Evolutionary conservation across 2,113 vertebrate species (phyloP).

Genomic region (Sclerurus mexicanus): DNA sequence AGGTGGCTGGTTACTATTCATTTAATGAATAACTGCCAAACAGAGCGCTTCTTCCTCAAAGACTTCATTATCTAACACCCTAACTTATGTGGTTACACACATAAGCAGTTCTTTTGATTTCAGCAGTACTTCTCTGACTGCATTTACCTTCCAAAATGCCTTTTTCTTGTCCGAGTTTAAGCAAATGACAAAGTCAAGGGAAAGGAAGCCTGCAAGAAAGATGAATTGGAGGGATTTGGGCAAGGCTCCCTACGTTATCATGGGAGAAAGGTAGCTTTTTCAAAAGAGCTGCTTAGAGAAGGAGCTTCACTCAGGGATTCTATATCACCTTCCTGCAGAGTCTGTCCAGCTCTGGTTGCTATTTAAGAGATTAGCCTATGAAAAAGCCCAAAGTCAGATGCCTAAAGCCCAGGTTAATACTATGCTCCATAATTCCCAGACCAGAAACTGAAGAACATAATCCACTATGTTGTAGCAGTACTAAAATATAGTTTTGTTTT

Average conservation of each 20-base stretch:
- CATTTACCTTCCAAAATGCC: slow-evolving; percentile 16
- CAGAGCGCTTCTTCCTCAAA: slow-evolving; percentile 16
- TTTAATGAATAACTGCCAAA: slow-evolving; percentile 27
- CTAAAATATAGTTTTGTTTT: not conserved
- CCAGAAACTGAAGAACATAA: not conserved
- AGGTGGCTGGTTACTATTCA: not conserved
- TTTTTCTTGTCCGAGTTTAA: not conserved
- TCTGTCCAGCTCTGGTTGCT: not conserved
- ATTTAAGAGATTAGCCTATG: not conserved
- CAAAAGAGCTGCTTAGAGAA: not conserved
- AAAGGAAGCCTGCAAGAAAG: not conserved
- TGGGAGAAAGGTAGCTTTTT: not conserved
- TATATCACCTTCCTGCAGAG: not conserved
- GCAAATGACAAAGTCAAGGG: not conserved
- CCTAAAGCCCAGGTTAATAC: not conserved
- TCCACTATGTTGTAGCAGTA: not conserved
- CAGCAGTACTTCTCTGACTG: not conserved
- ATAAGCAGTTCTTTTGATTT: not conserved
- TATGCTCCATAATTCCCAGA: not conserved
- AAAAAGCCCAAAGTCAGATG: not conserved
- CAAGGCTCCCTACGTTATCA: not conserved
- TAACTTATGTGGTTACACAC: not conserved
- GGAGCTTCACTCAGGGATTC: not conserved
- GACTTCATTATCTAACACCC: slow-evolving; percentile 18
- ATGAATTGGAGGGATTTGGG: not conserved